Percentiles rank a stretch among this genome's conserved stretches.
Evolutionary conservation across 2,888 invertebrate genomes (phyloP).

Genomic region (Meliscaeva auricollis): DNA sequence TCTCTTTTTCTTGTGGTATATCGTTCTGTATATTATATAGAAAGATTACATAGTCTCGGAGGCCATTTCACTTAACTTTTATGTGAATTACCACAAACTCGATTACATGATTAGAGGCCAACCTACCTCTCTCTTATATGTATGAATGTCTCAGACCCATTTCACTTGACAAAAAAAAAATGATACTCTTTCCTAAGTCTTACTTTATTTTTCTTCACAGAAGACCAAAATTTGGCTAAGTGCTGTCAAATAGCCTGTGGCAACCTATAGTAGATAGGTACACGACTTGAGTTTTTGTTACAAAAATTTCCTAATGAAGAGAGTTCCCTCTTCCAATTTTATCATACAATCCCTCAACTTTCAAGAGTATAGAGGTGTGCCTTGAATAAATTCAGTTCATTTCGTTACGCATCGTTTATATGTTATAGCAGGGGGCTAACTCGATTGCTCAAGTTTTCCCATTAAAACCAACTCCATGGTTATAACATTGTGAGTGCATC

Average conservation of each 20-base stretch:
- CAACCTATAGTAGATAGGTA: slow-evolving; percentile 11
- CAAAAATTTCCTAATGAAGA: slow-evolving; percentile 40
- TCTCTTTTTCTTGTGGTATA: too few species aligned
- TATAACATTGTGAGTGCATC: slow-evolving; percentile 49
- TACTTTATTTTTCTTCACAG: background rate
- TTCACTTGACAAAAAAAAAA: too few species aligned
- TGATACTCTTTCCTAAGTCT: too few species aligned
- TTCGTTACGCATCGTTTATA: slow-evolving; percentile 60
- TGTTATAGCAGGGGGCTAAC: slow-evolving; percentile 49
- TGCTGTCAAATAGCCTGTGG: slow-evolving; percentile 66
- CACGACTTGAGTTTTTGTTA: slow-evolving; percentile 30
- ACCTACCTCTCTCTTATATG: too few species aligned
- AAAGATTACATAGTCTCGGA: background rate
- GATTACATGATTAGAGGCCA: slow-evolving; percentile 60
- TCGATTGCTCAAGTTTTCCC: slow-evolving; percentile 66
- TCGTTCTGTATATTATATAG: too few species aligned
- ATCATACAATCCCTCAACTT: background rate
- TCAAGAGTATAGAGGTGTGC: slow-evolving; percentile 3
- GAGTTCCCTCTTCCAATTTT: too few species aligned
- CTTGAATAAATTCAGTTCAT: slow-evolving; percentile 35
- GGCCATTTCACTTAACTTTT: slow-evolving; percentile 55
- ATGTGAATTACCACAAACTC: slow-evolving; percentile 62
- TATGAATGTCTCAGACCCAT: too few species aligned
- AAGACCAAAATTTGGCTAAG: slow-evolving; percentile 45
- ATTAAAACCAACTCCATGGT: slow-evolving; percentile 48